A percentile compares a stretch with the other conserved stretches of the same genome.
Conservation (phyloP, 2,113 vertebrate genomes). For the Dromaius novaehollandiae region DNA sequence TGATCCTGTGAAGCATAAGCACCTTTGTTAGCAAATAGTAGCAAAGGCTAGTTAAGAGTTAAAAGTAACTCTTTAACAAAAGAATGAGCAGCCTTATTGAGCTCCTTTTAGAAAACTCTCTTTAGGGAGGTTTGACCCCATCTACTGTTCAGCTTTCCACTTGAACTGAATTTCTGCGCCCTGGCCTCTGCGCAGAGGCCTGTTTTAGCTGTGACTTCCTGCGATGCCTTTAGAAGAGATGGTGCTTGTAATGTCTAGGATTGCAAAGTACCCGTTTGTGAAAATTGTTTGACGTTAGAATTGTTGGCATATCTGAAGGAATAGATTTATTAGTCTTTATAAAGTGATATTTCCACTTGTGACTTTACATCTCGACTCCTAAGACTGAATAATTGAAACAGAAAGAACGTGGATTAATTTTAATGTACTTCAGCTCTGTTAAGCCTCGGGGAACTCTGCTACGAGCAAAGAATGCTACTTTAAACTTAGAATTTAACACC, state of each 20-base stretch:
- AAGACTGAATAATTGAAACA: neutral
- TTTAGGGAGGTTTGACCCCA: neutral
- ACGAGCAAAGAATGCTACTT: neutral
- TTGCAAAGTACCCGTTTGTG: accelerated
- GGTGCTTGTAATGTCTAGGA: neutral
- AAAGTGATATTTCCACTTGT: neutral
- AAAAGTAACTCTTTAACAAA: too few species aligned
- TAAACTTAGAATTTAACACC: accelerated
- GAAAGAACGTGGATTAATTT: neutral
- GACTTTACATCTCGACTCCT: neutral
- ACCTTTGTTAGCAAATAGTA: neutral
- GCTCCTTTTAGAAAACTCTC: neutral
- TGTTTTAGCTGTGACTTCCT: neutral
- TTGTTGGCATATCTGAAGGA: neutral
- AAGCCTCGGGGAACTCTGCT: neutral
- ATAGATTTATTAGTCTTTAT: neutral
- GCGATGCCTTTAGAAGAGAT: neutral
- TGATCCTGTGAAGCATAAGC: neutral
- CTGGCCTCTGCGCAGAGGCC: neutral
- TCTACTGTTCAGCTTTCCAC: neutral
- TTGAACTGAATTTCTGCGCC: neutral
- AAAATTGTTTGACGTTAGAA: neutral
- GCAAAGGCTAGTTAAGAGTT: too few species aligned
- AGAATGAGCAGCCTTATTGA: neutral
- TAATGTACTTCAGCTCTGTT: neutral